These are phyloP conservation scores for Oasisia sp. DNA, from an alignment of 2,888 invertebrate species.

Conservation along the genomic window DNA sequence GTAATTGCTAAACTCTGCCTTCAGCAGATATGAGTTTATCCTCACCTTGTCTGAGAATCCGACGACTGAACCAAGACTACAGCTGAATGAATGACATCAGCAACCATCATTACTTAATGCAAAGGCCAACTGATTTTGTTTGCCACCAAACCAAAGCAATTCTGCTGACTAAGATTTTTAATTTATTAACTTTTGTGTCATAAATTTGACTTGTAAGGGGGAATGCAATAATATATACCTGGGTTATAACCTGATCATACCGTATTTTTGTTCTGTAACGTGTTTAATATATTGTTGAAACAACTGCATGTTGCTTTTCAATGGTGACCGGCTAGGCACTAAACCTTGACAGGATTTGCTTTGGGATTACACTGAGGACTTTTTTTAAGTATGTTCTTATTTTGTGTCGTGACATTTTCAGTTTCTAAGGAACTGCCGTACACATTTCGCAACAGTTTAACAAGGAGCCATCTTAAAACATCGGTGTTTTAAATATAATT, in stretches of 20 bases:
- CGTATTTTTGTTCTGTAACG: neutral
- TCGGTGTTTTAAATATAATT: no score
- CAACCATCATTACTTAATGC: neutral
- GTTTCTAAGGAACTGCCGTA: neutral
- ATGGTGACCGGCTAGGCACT: neutral
- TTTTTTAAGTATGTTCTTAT: neutral
- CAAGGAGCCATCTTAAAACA: no score
- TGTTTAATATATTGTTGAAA: neutral
- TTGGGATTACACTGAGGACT: neutral
- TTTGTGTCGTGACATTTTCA: neutral
- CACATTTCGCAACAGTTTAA: neutral
- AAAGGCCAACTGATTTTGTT: neutral
- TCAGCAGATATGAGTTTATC: neutral
- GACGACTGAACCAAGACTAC: neutral
- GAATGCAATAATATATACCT: neutral
- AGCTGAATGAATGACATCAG: neutral
- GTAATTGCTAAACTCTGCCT: neutral
- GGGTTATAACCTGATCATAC: neutral
- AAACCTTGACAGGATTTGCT: neutral
- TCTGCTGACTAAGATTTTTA: neutral
- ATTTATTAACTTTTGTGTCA: neutral
- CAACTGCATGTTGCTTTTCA: neutral
- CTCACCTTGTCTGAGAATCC: neutral
- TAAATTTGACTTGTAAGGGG: neutral
- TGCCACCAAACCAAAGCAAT: neutral